Evolutionary conservation across 2,113 vertebrate genomes (phyloP).

Genomic region (Monopterus albus): DNA sequence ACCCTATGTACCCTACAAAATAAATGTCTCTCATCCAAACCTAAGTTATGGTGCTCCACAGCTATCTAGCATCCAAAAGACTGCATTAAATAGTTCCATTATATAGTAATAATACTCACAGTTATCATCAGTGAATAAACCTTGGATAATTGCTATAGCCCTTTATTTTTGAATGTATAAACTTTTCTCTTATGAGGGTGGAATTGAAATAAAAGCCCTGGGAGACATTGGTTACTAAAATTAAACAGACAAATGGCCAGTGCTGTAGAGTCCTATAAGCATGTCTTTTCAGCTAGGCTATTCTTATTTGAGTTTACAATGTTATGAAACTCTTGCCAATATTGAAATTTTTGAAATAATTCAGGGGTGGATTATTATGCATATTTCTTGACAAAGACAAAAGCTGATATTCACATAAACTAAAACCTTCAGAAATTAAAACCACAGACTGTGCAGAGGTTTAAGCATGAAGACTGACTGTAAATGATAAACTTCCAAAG

Average conservation of each 20-base stretch:
- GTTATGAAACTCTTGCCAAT: neutral
- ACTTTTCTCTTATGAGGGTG: neutral
- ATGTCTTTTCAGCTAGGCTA: neutral
- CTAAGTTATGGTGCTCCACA: neutral
- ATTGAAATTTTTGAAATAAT: neutral
- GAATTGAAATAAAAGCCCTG: neutral
- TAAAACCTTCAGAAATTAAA: neutral
- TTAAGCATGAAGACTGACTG: neutral
- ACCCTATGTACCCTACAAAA: neutral
- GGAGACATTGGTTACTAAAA: neutral
- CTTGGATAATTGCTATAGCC: neutral
- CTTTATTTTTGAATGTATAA: neutral
- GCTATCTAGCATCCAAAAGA: constrained; percentile 8
- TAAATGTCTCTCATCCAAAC: neutral
- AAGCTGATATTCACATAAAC: neutral
- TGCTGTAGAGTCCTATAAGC: neutral
- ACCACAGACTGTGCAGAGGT: neutral
- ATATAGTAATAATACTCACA: neutral
- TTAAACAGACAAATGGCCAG: neutral
- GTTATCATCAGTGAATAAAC: neutral
- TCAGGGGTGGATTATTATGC: neutral
- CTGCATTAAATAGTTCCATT: neutral
- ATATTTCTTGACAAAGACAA: neutral
- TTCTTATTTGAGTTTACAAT: no score
- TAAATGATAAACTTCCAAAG: neutral